phyloP scores from a whole-genome alignment of 1,140 invertebrate genomes.

The Cyclina sinensis region DNA sequence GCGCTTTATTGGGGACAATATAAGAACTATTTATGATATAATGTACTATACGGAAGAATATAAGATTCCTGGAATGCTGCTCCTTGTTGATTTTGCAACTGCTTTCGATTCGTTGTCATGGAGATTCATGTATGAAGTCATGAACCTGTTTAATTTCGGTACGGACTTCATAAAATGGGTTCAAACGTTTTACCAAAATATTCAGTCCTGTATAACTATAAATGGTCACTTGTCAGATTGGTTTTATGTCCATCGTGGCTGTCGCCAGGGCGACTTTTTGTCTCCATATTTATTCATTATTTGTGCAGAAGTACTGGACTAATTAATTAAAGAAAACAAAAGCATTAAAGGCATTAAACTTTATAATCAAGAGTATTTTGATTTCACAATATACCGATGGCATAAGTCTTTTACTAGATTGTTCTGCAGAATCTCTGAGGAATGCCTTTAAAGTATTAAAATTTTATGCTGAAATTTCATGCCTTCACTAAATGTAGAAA shows the following conservation, averaged over 20 bases:
- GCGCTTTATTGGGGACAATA: slow-evolving; percentile 42
- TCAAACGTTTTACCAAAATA: background rate
- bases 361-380: slow-evolving; percentile 13
- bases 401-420: background rate
- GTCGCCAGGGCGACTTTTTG: slow-evolving; percentile 23
- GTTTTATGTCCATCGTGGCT: background rate
- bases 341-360: slow-evolving; percentile 16
- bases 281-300: slow-evolving; percentile 34
- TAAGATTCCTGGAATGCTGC: background rate
- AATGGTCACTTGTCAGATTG: slow-evolving; percentile 7
- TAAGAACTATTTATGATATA: slow-evolving; percentile 42
- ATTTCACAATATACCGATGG: slow-evolving; percentile 45
- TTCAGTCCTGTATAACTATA: too few species aligned
- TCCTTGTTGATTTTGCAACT: slow-evolving; percentile 30
- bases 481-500: slow-evolving; percentile 47
- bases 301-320: slow-evolving; percentile 1
- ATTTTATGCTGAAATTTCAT: slow-evolving; percentile 15
- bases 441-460: background rate
- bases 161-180: background rate
- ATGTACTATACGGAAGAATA: background rate
- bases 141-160: slow-evolving; percentile 8
- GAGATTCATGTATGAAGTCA: background rate
- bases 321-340: slow-evolving; percentile 1
- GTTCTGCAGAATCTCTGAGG: background rate
- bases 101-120: slow-evolving; percentile 17